Percentiles rank a stretch among this genome's conserved stretches.
These are phyloP conservation scores for Cephus runcator DNA, from an alignment of 2,888 invertebrate genomes.

Conservation along the genomic window DNA sequence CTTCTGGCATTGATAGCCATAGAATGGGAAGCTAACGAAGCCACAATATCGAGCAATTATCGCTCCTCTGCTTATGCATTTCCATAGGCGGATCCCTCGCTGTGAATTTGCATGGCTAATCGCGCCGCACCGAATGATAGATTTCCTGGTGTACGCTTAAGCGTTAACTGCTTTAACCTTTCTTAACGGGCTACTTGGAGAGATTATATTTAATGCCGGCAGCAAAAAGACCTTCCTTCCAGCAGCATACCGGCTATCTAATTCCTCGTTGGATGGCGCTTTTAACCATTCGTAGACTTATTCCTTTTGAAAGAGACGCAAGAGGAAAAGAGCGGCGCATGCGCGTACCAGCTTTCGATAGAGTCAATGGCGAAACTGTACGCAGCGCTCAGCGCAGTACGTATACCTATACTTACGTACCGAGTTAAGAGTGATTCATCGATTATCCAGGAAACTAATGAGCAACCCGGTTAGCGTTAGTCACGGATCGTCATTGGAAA, in stretches of 20 bases:
- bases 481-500: conserved; percentile 9
- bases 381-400: not conserved
- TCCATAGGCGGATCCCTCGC: conserved; percentile 13
- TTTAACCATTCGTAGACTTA: not conserved
- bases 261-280: not conserved
- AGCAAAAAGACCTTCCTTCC: not conserved
- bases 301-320: not conserved
- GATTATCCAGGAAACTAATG: conserved; percentile 35
- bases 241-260: not conserved
- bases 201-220: not conserved
- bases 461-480: conserved; percentile 27
- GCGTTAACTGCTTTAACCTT: conserved; percentile 1
- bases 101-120: conserved; percentile 26
- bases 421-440: conserved; percentile 25
- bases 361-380: not conserved
- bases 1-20: conserved; percentile 25
- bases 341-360: not conserved
- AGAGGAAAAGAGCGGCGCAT: not conserved
- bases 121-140: conserved; percentile 9
- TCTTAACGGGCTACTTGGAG: not conserved
- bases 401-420: not conserved
- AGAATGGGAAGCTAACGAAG: conserved; percentile 32
- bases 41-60: conserved; percentile 35
- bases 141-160: conserved; percentile 1
- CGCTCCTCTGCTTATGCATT: conserved; percentile 8